phyloP scores from a whole-genome alignment of 2,888 invertebrate species.

The Silvanus unidentatus region DNA sequence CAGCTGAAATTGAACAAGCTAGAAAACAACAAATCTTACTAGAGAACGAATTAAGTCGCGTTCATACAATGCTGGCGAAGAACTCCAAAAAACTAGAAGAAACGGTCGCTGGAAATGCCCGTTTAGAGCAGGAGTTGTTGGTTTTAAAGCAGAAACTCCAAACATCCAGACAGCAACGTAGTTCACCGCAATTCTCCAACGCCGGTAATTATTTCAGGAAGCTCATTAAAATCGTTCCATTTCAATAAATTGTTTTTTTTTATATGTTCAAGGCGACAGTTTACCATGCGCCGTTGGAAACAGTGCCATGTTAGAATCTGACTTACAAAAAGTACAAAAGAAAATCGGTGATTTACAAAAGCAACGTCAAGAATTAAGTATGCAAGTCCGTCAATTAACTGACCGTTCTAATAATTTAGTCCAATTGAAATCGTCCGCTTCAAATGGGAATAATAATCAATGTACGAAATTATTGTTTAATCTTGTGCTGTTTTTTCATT shows the following conservation, averaged over 20 bases:
- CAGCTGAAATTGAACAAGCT: slow-evolving; percentile 61
- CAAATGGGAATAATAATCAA: slow-evolving; percentile 19
- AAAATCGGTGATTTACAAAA: slow-evolving; percentile 80
- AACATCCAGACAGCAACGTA: slow-evolving; percentile 55
- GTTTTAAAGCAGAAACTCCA: slow-evolving; percentile 79
- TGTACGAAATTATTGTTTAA: too few relatives aligned
- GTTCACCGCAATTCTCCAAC: slow-evolving; percentile 43
- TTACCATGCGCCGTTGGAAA: slow-evolving; percentile 50
- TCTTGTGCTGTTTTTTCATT: slow-evolving; percentile 3
- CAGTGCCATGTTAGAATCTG: slow-evolving; percentile 69
- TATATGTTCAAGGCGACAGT: slow-evolving; percentile 47
- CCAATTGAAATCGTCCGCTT: slow-evolving; percentile 46
- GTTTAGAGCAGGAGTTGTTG: slow-evolving; percentile 80
- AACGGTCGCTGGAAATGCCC: slow-evolving; percentile 84
- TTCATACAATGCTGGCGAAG: slow-evolving; percentile 80
- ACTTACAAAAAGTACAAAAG: slow-evolving; percentile 75
- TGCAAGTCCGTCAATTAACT: slow-evolving; percentile 78
- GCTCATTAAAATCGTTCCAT: background rate
- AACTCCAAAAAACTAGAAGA: slow-evolving; percentile 92
- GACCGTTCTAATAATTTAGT: slow-evolving; percentile 70
- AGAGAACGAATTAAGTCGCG: slow-evolving; percentile 75
- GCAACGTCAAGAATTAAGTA: slow-evolving; percentile 78
- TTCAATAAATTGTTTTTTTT: too few relatives aligned
- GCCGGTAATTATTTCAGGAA: slow-evolving; percentile 28
- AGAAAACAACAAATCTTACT: slow-evolving; percentile 64